These are phyloP conservation scores for Pelosia muscerda DNA, from an alignment of 2,888 invertebrate genomes.

Conservation along the genomic window DNA sequence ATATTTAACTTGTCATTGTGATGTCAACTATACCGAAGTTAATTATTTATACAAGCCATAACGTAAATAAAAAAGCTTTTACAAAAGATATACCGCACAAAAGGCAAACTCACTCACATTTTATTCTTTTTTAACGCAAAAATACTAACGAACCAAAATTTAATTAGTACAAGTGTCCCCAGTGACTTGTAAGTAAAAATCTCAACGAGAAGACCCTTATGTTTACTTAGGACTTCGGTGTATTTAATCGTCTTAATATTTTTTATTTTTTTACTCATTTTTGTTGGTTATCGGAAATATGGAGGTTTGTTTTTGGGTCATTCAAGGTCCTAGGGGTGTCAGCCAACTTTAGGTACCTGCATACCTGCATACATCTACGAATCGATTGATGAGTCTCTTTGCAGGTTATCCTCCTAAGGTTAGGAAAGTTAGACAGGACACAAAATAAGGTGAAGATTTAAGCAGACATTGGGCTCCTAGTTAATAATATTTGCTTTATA, in stretches of 20 bases:
- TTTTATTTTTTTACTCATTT: conserved; percentile 30
- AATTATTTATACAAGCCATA: conserved; percentile 19
- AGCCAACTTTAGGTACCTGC: too few relatives aligned
- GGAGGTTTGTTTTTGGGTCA: background rate
- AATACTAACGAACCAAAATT: conserved; percentile 52
- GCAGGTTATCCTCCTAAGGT: too few relatives aligned
- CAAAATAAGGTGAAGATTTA: too few relatives aligned
- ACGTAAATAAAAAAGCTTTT: conserved; percentile 23
- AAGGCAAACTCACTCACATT: conserved; percentile 20
- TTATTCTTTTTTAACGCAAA: conserved; percentile 45
- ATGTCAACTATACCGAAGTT: background rate
- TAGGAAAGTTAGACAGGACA: too few relatives aligned
- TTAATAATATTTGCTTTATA: too few relatives aligned
- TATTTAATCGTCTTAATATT: conserved; percentile 48
- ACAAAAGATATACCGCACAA: conserved; percentile 36
- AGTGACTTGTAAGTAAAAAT: conserved; percentile 44
- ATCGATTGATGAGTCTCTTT: too few relatives aligned
- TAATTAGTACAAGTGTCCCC: conserved; percentile 55
- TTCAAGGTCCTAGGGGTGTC: too few relatives aligned
- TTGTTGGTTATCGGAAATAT: background rate
- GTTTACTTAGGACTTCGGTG: conserved; percentile 54
- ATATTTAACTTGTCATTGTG: too few relatives aligned
- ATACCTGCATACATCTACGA: too few relatives aligned
- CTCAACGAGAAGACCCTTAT: conserved; percentile 37
- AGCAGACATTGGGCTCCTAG: too few relatives aligned